Percentiles rank a stretch among this genome's conserved stretches.
Evolutionary conservation across 2,888 invertebrate species (phyloP).

Genomic region (Nebria salina): DNA sequence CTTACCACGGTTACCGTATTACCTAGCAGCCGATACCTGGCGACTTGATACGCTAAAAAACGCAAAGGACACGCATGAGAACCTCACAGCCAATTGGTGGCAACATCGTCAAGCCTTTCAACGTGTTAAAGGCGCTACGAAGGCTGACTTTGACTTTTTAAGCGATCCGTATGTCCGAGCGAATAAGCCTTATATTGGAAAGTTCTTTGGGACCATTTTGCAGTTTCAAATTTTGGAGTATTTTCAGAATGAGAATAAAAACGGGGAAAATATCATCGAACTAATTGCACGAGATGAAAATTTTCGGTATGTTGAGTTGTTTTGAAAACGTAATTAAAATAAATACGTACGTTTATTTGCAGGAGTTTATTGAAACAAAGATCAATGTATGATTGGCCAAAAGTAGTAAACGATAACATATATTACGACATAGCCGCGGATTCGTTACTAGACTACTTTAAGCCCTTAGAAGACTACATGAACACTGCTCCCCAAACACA

Average conservation of each 20-base stretch:
- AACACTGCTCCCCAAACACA: constrained; percentile 60
- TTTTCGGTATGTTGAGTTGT: constrained; percentile 45
- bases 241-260: constrained; percentile 49
- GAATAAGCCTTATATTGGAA: constrained; percentile 68
- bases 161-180: constrained; percentile 65
- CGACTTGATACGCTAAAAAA: constrained; percentile 64
- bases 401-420: constrained; percentile 65
- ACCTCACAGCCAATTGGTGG: constrained; percentile 45
- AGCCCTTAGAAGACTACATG: constrained; percentile 67
- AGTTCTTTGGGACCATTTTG: constrained; percentile 67
- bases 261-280: constrained; percentile 45
- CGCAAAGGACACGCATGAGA: constrained; percentile 54
- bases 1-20: constrained; percentile 68
- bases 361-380: constrained; percentile 60
- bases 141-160: constrained; percentile 65
- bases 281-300: constrained; percentile 50
- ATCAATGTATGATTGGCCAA: constrained; percentile 61
- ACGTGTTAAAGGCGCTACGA: constrained; percentile 62
- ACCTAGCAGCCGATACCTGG: constrained; percentile 68
- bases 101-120: constrained; percentile 53
- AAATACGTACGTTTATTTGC: constrained; percentile 42
- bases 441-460: constrained; percentile 67
- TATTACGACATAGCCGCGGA: constrained; percentile 63
- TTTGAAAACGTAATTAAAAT: neutral
- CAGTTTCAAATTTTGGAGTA: constrained; percentile 68